phyloP scores from a whole-genome alignment of 2,888 invertebrate species.

The Campoplex nolae region DNA sequence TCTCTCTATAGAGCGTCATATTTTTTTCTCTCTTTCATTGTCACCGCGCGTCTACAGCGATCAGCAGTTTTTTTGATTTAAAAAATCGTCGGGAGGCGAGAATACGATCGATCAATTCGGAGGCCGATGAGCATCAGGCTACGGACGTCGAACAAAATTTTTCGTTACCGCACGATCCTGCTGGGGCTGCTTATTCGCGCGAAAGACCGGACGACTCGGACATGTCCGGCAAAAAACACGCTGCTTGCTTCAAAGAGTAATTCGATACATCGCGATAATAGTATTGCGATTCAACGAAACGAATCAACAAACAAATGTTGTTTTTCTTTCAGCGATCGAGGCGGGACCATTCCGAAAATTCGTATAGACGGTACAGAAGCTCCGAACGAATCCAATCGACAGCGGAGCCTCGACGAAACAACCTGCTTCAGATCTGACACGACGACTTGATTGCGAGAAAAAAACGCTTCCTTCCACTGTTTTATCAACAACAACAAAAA shows the following conservation, averaged over 20 bases:
- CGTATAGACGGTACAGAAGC: conserved; percentile 63
- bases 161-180: conserved; percentile 74
- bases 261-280: not conserved
- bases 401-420: conserved; percentile 57
- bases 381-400: conserved; percentile 45
- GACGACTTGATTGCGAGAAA: conserved; percentile 47
- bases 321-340: conserved; percentile 38
- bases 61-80: conserved; percentile 61
- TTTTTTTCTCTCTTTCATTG: not conserved
- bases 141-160: conserved; percentile 76
- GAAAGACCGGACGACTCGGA: conserved; percentile 33
- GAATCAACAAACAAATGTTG: not conserved
- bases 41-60: conserved; percentile 31
- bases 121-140: conserved; percentile 74
- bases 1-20: too few relatives aligned
- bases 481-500: not conserved
- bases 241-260: conserved; percentile 43
- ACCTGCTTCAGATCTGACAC: conserved; percentile 60
- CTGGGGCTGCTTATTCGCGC: conserved; percentile 16
- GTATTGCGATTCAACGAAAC: not conserved
- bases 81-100: conserved; percentile 67
- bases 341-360: conserved; percentile 67
- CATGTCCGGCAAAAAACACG: conserved; percentile 29
- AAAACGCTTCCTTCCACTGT: not conserved
- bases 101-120: conserved; percentile 77